Base-by-base conservation (phyloP, 2,113 vertebrate genomes). In the Eptatretus burgeri region DNA sequence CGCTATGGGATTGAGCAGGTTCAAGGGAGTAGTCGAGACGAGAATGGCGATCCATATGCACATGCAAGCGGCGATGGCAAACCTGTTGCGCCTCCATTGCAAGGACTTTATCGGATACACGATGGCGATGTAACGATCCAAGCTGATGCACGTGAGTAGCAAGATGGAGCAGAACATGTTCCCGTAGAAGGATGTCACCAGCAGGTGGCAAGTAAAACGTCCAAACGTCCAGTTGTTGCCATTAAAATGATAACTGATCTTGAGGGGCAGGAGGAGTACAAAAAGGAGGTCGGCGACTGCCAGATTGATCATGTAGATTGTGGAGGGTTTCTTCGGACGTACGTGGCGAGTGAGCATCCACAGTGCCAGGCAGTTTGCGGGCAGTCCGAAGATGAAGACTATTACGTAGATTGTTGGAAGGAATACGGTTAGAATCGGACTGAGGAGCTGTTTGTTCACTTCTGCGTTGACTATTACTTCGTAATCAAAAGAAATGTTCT, bases 201-300 rank as follows among this genome's bases (percentile, higher is more conserved):
- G 65, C 17, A 66, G 2, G 2, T 70, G 68, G 53, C 75, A 77
- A 13, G 68, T 13, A 12, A 67, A 62, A 51, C 76, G 72, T 14
- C 75, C 73, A 53, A 75, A 74, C 62, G 68, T 51, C 72, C 75
- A 77, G 67, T 73, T 17, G 49, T 74, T 74, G 62, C 72, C 75
- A 64, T 71, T 5, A 7, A 74, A 69, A 60, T 74, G 68, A 51
- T 76, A 76, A 50, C 65, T 64, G 63, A 76, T 73, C 68, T 69
- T 75, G 66, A 76, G 70, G 12, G 75, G 75, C 51, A 76, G 69
- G 13, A 71, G 27, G 4, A 75, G 64, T 27, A 64, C 27, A 2
- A 77, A 70, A 10, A 75, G 49, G 52, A 76, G 67, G 67, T 77
- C 72, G 0, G 71, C 71, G 14, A 8, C 2, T 0, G 72, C 75